A percentile compares a stretch with the other conserved stretches of the same genome.
Conservation (phyloP, 2,888 invertebrate genomes). For the Amphimallon solstitiale region DNA sequence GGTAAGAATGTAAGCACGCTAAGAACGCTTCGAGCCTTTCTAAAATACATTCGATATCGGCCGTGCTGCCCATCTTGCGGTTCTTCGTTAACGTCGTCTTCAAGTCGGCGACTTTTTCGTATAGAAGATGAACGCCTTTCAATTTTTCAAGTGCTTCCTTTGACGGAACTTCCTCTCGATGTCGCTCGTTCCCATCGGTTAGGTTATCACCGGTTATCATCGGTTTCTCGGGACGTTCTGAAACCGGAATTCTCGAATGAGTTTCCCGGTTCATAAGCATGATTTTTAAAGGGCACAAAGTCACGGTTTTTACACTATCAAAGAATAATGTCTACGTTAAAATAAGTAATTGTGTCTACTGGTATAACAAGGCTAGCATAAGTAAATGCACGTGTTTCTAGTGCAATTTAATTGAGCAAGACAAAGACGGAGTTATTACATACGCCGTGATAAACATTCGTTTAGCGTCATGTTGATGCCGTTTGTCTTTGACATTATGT, state of each 20-base stretch:
- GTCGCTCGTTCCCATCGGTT: not conserved
- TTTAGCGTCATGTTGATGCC: too few relatives aligned
- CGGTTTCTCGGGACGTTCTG: constrained; percentile 43
- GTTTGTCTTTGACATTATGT: too few relatives aligned
- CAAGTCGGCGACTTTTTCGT: not conserved
- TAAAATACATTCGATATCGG: constrained; percentile 34
- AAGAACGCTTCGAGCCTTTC: constrained; percentile 24
- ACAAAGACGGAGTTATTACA: too few relatives aligned
- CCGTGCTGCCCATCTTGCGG: constrained; percentile 28
- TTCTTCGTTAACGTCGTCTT: not conserved
- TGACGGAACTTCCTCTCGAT: not conserved
- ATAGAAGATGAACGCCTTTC: not conserved
- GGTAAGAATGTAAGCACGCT: constrained; percentile 28
- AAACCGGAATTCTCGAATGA: constrained; percentile 61
- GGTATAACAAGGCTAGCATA: too few relatives aligned
- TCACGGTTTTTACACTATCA: too few relatives aligned
- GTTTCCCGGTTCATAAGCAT: constrained; percentile 55
- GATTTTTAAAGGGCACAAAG: too few relatives aligned
- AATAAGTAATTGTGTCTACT: too few relatives aligned
- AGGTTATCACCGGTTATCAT: constrained; percentile 5
- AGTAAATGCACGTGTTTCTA: too few relatives aligned
- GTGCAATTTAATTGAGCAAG: too few relatives aligned
- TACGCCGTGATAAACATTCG: too few relatives aligned
- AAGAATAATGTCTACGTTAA: too few relatives aligned
- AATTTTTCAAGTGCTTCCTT: not conserved